Conservation (phyloP, 2,113 vertebrate genomes). For the Prunella himalayana region DNA sequence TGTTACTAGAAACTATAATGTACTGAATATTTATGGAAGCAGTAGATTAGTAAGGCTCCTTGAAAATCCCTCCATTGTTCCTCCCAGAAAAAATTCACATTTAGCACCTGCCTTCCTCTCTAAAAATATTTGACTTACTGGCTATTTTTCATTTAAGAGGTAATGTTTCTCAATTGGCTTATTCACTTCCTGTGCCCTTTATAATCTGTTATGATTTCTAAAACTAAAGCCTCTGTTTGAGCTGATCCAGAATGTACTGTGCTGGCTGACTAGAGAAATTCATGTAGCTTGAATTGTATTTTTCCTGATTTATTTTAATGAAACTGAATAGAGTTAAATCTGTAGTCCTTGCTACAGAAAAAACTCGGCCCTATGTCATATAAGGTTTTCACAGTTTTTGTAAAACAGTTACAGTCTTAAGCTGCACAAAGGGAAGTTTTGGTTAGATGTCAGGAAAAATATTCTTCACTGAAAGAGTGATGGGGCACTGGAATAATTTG, state of each 20-base stretch:
- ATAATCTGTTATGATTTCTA: background rate
- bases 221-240: background rate
- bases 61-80: background rate
- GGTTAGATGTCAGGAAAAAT: background rate
- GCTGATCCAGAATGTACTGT: background rate
- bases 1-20: background rate
- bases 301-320: background rate
- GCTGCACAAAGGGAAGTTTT: background rate
- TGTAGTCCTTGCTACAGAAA: background rate
- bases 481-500: background rate
- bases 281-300: background rate
- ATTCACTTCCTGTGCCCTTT: background rate
- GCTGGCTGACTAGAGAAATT: background rate
- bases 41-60: background rate
- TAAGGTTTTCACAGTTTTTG: background rate
- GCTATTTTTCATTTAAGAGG: background rate
- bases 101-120: background rate
- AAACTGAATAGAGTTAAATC: background rate
- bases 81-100: background rate
- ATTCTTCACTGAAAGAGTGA: background rate
- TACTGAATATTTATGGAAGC: constrained; percentile 18
- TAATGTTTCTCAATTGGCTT: background rate
- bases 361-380: background rate
- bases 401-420: background rate
- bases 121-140: background rate